These are phyloP conservation scores for Agrypnia vestita DNA, from an alignment of 1,140 invertebrate genomes.

Conservation along the genomic window DNA sequence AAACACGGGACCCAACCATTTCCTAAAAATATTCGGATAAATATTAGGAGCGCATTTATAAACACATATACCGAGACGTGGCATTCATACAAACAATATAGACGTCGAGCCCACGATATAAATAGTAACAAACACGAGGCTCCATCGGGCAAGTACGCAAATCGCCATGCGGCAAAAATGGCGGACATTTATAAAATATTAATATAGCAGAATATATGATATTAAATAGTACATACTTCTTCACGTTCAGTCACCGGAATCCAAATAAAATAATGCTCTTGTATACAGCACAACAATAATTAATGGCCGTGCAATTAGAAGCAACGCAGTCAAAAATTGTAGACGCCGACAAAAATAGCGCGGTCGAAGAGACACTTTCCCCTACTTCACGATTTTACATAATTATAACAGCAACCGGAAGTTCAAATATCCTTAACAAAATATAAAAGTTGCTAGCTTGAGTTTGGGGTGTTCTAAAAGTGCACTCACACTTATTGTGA, in stretches of 20 bases:
- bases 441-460: slow-evolving; percentile 11
- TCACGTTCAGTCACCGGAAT: not conserved
- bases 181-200: slow-evolving; percentile 1
- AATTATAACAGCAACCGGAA: slow-evolving; percentile 13
- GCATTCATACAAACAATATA: not conserved
- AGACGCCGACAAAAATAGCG: slow-evolving; percentile 29
- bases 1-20: slow-evolving; percentile 94
- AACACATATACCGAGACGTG: not conserved
- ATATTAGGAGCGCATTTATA: not conserved
- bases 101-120: not conserved
- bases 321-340: not conserved
- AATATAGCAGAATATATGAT: not conserved
- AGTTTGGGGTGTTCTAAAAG: not conserved
- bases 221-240: slow-evolving; percentile 14
- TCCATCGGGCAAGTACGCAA: slow-evolving; percentile 5
- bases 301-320: not conserved
- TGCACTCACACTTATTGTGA: not conserved
- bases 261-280: not conserved
- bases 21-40: slow-evolving; percentile 64
- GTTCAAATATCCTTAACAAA: not conserved
- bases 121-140: slow-evolving; percentile 10
- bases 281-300: not conserved
- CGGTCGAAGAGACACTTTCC: not conserved
- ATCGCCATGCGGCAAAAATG: slow-evolving; percentile 43
- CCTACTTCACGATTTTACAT: too few relatives aligned